Base-by-base conservation (phyloP, 2,797 vertebrate species). In the Sparidentex hasta region DNA sequence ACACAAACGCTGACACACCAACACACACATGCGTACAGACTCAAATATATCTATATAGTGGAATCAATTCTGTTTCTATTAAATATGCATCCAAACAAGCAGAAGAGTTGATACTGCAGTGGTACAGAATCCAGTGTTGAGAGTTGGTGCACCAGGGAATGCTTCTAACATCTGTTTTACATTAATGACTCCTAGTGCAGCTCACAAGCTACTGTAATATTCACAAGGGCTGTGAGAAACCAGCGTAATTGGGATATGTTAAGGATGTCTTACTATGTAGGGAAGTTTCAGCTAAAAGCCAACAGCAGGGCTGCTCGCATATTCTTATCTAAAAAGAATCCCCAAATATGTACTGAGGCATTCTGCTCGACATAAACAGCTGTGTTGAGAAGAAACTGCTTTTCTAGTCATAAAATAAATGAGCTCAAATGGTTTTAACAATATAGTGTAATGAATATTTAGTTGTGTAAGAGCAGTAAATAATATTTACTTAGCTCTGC, bases 131-230 rank as follows among this genome's bases (percentile, higher is more conserved):
- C 51, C 62, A 76, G 82, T n/a, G 27, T 65, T 29, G 74, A 87
- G 78, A 81, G 83, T 63, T 20, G 74, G 43, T 54, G 80, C 90
- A 85, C 71, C 58, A 27, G 91, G 91, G 90, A 92, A 73, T 68
- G 69, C 14, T 4, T 67, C 77, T 48, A 90, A 93, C 93, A 94
- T 93, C 93, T 94, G 92, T 87, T 90, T 90, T 78, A 78, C 87
- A 91, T 92, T 89, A 92, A 93, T 91, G 88, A 93, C 86, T 87
- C 55, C 80, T 80, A 59, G 59, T 74, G 80, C 77, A 58, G 88
- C 84, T 86, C 81, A 75, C 70, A 72, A 84, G 74, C 88, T 89
- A 75, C 88, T 94, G 88, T 82, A 92, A 92, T 91, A 94, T 93
- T 85, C 82, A 93, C 78, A 81, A 80, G 80, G 67, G 78, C 88